Evolutionary conservation across 2,113 vertebrate species (phyloP), one percentile per base, ranked within the genome.

Genomic region (Ophiodon elongatus): DNA sequence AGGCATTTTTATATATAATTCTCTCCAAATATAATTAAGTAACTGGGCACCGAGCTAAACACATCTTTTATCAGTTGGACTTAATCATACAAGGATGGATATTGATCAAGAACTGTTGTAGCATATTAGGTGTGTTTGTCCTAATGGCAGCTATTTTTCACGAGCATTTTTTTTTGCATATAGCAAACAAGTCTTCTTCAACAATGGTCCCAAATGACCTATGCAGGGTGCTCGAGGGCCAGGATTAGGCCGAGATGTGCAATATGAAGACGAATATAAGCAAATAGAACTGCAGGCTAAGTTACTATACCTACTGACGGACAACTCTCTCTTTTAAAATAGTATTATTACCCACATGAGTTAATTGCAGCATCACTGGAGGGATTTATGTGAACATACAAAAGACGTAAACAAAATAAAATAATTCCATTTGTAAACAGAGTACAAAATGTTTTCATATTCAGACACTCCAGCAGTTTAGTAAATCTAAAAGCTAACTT

Each of bases 401-500:
- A 59, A 77, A 77, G 33, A 66, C 39, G 56, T 85, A 78, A 70
- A n/a, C n/a, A n/a, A 78, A 84, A 85, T 75, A 70, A 69, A 84
- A 85, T 83, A 73, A 80, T 87, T 62, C 68, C 72, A 69, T 82
- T 80, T 82, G 80, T 69, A 82, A 74, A 84, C 68, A 82, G 25
- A 74, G 47, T 29, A 59, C 35, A 65, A 73, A 73, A 79, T 65
- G 63, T 69, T 50, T 64, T 27, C 35, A 21, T 31, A 59, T 62
- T 70, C 69, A 83, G 73, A 54, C 62, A 25, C 64, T 65, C 15
- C 72, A 56, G 68, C 76, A 70, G 85, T 57, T 83, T 66, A n/a
- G 69, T 37, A 5, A 82, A 83, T 88, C 70, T 65, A 33, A 82
- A 72, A 79, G 59, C 59, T 25, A 88, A 90, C 84, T 76, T 84